These are phyloP conservation scores for Drosophila cardini DNA, from an alignment of 1,140 invertebrate species.

Conservation along the genomic window DNA sequence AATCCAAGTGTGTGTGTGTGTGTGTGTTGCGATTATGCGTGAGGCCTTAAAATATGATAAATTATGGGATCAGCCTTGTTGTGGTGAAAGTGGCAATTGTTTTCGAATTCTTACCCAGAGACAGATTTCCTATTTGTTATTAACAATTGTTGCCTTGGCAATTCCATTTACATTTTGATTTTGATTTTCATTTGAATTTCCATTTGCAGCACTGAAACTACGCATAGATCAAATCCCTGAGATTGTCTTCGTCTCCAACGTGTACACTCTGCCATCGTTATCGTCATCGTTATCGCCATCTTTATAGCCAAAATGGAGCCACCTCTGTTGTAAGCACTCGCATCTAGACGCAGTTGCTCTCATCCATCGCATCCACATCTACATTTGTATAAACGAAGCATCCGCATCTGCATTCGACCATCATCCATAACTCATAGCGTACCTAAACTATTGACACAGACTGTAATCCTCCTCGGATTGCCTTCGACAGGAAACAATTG, in stretches of 20 bases:
- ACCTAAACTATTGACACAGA: slow-evolving; percentile 31
- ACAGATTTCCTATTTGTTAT: slow-evolving; percentile 67
- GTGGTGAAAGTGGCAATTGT: slow-evolving; percentile 74
- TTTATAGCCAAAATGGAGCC: slow-evolving; percentile 53
- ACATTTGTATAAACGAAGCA: slow-evolving; percentile 55
- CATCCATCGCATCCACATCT: slow-evolving; percentile 21
- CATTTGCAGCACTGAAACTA: slow-evolving; percentile 23
- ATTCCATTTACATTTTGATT: slow-evolving; percentile 17
- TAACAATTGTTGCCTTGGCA: slow-evolving; percentile 58
- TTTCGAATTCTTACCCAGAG: slow-evolving; percentile 66
- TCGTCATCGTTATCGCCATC: background rate
- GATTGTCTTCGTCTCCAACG: slow-evolving; percentile 1
- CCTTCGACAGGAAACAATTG: slow-evolving; percentile 68
- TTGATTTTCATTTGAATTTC: background rate
- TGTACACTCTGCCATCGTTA: slow-evolving; percentile 8
- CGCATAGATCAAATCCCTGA: slow-evolving; percentile 31
- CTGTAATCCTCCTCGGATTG: slow-evolving; percentile 29
- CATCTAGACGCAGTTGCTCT: slow-evolving; percentile 6
- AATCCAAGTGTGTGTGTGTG: slow-evolving; percentile 33
- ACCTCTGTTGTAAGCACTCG: slow-evolving; percentile 69
- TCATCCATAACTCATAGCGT: slow-evolving; percentile 27
- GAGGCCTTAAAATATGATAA: slow-evolving; percentile 70
- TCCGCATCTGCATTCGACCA: slow-evolving; percentile 10
- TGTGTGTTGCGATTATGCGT: slow-evolving; percentile 40
- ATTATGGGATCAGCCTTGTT: slow-evolving; percentile 55